Evolutionary conservation across 2,113 vertebrate genomes (phyloP).

Genomic region (Hippocampus mohnikei): DNA sequence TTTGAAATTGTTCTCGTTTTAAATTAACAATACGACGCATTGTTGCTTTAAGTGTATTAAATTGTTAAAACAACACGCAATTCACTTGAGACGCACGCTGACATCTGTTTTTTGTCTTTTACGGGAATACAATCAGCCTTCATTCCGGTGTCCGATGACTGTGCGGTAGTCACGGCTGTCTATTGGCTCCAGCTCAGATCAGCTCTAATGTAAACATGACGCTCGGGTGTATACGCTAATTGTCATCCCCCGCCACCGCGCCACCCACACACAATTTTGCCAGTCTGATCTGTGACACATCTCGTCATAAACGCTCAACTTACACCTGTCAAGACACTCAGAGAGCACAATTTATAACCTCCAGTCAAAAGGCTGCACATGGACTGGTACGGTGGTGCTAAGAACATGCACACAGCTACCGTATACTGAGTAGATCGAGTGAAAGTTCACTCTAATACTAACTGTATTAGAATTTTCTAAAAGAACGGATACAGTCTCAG

Average conservation of each 20-base stretch:
- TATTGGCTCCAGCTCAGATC: not conserved
- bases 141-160: conserved; percentile 2
- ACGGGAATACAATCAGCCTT: not conserved
- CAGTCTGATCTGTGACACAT: not conserved
- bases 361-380: not conserved
- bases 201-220: not conserved
- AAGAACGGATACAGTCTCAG: not conserved
- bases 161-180: not conserved
- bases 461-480: not conserved
- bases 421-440: not conserved
- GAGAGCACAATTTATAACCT: not conserved
- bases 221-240: not conserved
- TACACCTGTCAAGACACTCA: not conserved
- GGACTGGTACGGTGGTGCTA: not conserved
- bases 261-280: not conserved
- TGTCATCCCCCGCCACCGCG: not conserved
- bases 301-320: not conserved
- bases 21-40: not conserved
- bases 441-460: not conserved
- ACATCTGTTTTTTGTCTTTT: not conserved
- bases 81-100: not conserved
- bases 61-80: not conserved
- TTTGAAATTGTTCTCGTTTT: no score
- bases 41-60: not conserved
- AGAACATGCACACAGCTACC: not conserved